Conservation (phyloP, 2,888 invertebrate genomes). For the Drosophila stalkeri region DNA sequence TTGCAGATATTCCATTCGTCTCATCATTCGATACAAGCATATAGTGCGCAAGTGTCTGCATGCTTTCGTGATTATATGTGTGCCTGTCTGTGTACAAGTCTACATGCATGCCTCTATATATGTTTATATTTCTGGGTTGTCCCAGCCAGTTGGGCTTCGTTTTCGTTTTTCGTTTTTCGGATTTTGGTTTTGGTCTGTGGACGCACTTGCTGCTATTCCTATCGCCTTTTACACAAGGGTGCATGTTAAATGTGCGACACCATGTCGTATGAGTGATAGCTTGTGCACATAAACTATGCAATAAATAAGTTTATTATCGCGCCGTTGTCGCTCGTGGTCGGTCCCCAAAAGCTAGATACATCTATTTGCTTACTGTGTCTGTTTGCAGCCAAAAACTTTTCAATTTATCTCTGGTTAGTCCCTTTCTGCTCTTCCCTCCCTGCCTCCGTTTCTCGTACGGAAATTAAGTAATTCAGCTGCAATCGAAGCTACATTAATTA, state of each 20-base stretch:
- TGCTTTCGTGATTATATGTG: neutral
- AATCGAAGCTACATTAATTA: constrained; percentile 11
- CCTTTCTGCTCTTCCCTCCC: neutral
- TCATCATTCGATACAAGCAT: constrained; percentile 63
- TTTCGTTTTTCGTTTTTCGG: constrained; percentile 21
- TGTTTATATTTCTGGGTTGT: constrained; percentile 4
- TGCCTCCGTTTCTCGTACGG: neutral
- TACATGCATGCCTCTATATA: neutral
- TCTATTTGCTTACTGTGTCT: constrained; percentile 7
- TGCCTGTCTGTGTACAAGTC: constrained; percentile 4
- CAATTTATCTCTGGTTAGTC: constrained; percentile 22
- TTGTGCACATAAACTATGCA: constrained; percentile 78
- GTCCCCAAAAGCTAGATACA: constrained; percentile 31
- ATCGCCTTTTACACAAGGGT: constrained; percentile 75
- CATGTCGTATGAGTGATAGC: constrained; percentile 79
- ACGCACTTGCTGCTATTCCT: constrained; percentile 54
- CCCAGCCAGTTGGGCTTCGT: constrained; percentile 20
- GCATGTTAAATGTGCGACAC: constrained; percentile 72
- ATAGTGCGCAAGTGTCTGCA: constrained; percentile 11
- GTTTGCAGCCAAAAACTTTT: constrained; percentile 39
- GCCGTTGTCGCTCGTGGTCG: constrained; percentile 23
- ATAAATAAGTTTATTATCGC: constrained; percentile 83
- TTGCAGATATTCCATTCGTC: constrained; percentile 57
- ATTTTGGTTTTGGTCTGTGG: constrained; percentile 10
- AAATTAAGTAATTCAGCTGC: neutral